phyloP scores from a whole-genome alignment of 2,113 vertebrate genomes.

The Leucoraja erinaceus region DNA sequence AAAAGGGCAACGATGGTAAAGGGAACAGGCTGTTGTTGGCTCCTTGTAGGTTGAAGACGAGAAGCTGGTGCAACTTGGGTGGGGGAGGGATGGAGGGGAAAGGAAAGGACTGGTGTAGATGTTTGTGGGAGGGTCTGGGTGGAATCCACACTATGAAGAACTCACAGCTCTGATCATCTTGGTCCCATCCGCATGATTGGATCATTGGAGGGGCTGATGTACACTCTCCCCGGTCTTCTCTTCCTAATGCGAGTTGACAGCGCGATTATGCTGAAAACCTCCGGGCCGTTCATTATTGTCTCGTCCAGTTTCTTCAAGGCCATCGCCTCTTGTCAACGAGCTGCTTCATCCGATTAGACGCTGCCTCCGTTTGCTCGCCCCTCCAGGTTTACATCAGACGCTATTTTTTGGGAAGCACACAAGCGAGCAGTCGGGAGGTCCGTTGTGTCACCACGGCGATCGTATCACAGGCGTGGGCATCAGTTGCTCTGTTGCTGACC shows the following conservation, averaged over 20 bases:
- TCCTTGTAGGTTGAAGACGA: no score
- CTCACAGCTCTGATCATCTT: neutral
- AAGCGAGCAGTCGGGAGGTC: neutral
- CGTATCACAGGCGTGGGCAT: no score
- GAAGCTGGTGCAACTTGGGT: no score
- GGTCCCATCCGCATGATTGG: neutral
- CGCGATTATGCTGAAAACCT: neutral
- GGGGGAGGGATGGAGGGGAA: no score
- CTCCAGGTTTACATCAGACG: neutral
- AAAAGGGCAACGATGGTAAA: no score
- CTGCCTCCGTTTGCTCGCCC: neutral
- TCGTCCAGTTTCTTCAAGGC: neutral
- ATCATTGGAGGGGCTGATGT: neutral
- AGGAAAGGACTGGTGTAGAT: no score
- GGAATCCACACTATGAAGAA: no score
- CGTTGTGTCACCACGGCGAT: neutral
- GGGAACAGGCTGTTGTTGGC: no score
- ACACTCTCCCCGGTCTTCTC: neutral
- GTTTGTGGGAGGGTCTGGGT: no score
- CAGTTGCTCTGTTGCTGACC: neutral
- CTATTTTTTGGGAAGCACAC: neutral
- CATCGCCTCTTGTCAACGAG: neutral
- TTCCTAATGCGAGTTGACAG: neutral
- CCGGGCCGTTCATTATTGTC: neutral
- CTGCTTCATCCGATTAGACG: neutral